Evolutionary conservation across 2,113 vertebrate genomes (phyloP).

Genomic region (Theristicus caerulescens): DNA sequence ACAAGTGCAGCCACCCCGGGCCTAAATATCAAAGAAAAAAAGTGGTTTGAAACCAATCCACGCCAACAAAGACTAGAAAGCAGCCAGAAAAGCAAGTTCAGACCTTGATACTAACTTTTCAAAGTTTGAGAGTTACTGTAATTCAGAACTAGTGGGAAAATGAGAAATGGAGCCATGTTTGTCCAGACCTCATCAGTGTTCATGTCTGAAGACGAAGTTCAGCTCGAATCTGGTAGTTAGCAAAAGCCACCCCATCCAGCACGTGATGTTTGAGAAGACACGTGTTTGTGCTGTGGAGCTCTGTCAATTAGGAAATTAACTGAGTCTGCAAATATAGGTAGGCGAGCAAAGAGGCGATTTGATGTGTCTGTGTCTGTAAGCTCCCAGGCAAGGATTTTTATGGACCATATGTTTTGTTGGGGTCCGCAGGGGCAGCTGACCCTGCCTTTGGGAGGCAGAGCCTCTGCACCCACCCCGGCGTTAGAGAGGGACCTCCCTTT

Average conservation of each 20-base stretch:
- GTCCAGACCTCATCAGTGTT: background rate
- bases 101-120: background rate
- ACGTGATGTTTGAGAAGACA: fast-evolving
- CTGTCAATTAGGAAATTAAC: background rate
- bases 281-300: too few relatives aligned
- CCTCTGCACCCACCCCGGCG: fast-evolving
- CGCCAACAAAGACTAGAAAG: background rate
- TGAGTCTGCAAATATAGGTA: background rate
- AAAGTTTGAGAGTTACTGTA: background rate
- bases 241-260: background rate
- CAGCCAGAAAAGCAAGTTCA: background rate
- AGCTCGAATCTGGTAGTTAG: background rate
- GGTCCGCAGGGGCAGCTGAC: fast-evolving
- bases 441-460: background rate
- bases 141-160: background rate
- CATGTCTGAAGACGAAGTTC: background rate
- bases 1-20: background rate
- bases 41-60: background rate
- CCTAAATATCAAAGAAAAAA: background rate
- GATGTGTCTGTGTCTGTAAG: fast-evolving
- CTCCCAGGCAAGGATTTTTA: background rate
- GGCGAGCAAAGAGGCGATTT: background rate
- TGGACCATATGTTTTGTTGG: fast-evolving
- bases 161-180: background rate
- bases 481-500: background rate